These are phyloP conservation scores for Nibea coibor DNA, from an alignment of 2,113 vertebrate species.

Conservation along the genomic window DNA sequence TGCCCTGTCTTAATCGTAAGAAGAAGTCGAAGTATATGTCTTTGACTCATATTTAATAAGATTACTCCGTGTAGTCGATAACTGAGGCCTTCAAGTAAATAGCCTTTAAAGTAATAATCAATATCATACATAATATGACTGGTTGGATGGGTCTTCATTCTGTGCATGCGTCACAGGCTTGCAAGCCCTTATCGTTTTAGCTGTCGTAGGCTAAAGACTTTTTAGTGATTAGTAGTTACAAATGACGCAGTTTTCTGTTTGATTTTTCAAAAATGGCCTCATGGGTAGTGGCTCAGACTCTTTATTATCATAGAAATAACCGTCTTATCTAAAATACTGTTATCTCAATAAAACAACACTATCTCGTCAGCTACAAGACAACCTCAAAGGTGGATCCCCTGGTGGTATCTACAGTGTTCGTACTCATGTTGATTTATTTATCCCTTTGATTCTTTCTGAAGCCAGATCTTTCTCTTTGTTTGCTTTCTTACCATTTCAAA, in stretches of 20 bases:
- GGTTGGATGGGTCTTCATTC: not conserved
- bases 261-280: not conserved
- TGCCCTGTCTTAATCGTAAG: not conserved
- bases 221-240: not conserved
- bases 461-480: not conserved
- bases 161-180: not conserved
- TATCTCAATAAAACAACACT: not conserved
- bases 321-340: not conserved
- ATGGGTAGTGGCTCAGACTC: not conserved
- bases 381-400: not conserved
- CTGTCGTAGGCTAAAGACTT: not conserved
- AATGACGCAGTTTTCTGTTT: not conserved
- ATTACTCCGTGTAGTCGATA: not conserved
- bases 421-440: not conserved
- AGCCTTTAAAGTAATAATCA: not conserved
- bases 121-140: not conserved
- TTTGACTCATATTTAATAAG: not conserved
- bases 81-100: not conserved
- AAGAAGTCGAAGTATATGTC: not conserved
- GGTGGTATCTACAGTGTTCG: not conserved
- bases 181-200: not conserved
- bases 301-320: not conserved
- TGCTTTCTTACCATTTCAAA: not conserved
- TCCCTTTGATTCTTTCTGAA: not conserved
- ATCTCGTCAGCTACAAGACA: not conserved